Evolutionary conservation across 2,888 invertebrate genomes (phyloP).

Genomic region (Pseudeuparius sepicola): DNA sequence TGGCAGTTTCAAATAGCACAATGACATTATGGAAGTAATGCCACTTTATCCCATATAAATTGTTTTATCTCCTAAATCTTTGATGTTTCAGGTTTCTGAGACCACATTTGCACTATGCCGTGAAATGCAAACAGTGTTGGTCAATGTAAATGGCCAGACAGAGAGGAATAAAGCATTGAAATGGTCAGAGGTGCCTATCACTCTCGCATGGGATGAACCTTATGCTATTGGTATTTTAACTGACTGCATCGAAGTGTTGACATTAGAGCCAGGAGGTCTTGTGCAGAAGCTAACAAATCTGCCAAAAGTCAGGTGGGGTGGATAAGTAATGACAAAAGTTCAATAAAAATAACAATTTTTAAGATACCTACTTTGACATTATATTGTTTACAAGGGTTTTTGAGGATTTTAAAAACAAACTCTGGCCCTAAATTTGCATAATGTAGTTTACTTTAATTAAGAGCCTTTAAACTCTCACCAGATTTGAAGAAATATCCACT

Average conservation of each 20-base stretch:
- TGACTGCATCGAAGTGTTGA: conserved; percentile 76
- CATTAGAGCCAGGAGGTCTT: conserved; percentile 67
- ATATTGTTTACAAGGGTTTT: too few species aligned
- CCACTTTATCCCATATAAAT: conserved; percentile 79
- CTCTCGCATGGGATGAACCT: conserved; percentile 84
- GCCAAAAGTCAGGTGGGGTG: conserved; percentile 59
- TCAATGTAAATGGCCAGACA: conserved; percentile 63
- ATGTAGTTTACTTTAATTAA: too few species aligned
- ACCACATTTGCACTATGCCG: conserved; percentile 72
- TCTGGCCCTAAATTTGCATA: too few species aligned
- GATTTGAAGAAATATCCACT: too few species aligned
- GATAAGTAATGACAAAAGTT: too few species aligned
- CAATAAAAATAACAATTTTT: too few species aligned
- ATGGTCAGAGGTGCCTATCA: conserved; percentile 70
- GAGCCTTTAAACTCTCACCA: too few species aligned
- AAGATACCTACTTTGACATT: too few species aligned
- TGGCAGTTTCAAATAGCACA: too few species aligned
- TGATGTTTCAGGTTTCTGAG: conserved; percentile 66
- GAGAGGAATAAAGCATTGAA: conserved; percentile 62
- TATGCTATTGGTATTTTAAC: conserved; percentile 79
- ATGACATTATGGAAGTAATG: too few species aligned
- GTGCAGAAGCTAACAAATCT: conserved; percentile 75
- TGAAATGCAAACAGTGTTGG: conserved; percentile 78
- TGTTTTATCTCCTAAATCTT: conserved; percentile 69
- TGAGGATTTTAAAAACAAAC: too few species aligned